These are phyloP conservation scores for Tachina fera DNA, from an alignment of 2,888 invertebrate species.

Conservation along the genomic window DNA sequence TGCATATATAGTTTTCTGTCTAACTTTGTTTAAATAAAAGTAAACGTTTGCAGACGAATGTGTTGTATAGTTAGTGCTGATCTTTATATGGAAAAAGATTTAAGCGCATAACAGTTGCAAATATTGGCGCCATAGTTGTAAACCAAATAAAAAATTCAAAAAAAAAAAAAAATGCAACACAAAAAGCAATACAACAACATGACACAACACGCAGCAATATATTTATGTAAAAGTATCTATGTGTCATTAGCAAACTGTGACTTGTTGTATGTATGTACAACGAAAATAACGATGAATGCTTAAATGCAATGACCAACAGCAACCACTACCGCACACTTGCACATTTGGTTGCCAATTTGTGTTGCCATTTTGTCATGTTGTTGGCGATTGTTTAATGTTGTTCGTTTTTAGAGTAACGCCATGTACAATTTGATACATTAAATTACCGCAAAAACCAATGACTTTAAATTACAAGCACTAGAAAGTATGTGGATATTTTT, in stretches of 20 bases:
- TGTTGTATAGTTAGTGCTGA: neutral
- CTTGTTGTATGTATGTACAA: neutral
- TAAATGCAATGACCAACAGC: constrained; percentile 15
- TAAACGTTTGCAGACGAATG: constrained; percentile 35
- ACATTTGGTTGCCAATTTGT: constrained; percentile 69
- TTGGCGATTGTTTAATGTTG: constrained; percentile 49
- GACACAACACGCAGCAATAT: constrained; percentile 25
- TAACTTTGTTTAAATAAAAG: constrained; percentile 39
- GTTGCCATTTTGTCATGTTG: constrained; percentile 39
- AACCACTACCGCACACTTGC: constrained; percentile 62
- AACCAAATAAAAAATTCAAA: constrained; percentile 34
- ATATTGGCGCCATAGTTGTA: constrained; percentile 63
- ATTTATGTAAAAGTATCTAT: constrained; percentile 31
- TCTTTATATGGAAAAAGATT: constrained; percentile 41
- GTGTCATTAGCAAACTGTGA: constrained; percentile 31
- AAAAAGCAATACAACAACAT: constrained; percentile 45
- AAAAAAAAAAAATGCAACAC: neutral
- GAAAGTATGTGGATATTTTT: constrained; percentile 36
- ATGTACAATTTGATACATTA: constrained; percentile 59
- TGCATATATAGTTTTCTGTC: neutral
- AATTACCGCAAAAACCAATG: constrained; percentile 69
- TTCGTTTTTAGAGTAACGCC: constrained; percentile 50
- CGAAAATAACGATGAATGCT: neutral
- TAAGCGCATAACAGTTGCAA: constrained; percentile 58
- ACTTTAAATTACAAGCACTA: constrained; percentile 68